Percentiles rank a stretch among this genome's conserved stretches.
These are phyloP conservation scores for Ranitomeya variabilis DNA, from an alignment of 2,113 vertebrate species.

Conservation along the genomic window DNA sequence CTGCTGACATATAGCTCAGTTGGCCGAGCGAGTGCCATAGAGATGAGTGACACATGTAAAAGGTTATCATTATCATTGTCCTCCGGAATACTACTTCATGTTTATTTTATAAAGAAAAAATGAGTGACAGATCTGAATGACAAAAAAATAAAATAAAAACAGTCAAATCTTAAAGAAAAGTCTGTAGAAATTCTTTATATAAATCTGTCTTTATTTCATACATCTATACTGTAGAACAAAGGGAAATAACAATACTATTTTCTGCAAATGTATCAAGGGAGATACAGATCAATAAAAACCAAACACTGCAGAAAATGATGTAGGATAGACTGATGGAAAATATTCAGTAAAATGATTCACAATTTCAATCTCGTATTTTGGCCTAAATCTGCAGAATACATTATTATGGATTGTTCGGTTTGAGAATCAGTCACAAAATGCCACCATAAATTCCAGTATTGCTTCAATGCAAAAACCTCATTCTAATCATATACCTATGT, in stretches of 20 bases:
- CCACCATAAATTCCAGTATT: not conserved
- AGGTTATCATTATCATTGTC: not conserved
- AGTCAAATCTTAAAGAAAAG: not conserved
- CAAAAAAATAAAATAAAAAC: not conserved
- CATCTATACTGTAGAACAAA: constrained; percentile 4
- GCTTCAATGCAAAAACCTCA: not conserved
- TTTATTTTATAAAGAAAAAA: not conserved
- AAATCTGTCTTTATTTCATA: constrained; percentile 27
- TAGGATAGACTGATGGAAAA: not conserved
- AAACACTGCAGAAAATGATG: constrained; percentile 11
- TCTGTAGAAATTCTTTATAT: not conserved
- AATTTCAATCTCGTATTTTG: not conserved
- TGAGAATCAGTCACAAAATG: not conserved
- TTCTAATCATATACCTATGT: not conserved
- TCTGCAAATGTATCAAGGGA: not conserved
- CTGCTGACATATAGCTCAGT: too few species aligned
- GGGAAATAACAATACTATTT: not conserved
- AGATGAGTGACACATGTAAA: not conserved
- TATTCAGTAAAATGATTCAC: not conserved
- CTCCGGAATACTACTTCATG: not conserved
- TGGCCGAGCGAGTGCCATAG: too few species aligned
- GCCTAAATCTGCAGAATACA: not conserved
- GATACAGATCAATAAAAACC: constrained; percentile 3
- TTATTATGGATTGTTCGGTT: not conserved
- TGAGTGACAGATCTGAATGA: not conserved